phyloP scores from a whole-genome alignment of 2,113 vertebrate species.

The Puma concolor region DNA sequence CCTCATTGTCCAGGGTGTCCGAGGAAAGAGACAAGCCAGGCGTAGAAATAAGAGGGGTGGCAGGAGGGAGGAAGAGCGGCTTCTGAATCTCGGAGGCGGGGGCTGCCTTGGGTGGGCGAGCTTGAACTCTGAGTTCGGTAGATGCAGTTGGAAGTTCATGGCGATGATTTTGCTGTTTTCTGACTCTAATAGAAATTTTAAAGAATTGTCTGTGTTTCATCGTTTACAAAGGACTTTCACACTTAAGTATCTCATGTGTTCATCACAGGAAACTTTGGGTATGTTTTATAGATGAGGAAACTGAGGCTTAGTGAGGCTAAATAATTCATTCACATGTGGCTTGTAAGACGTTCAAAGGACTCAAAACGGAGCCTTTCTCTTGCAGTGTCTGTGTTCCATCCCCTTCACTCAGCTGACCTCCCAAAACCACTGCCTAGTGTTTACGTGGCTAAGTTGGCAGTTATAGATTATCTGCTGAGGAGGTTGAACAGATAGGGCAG shows the following conservation, averaged over 20 bases:
- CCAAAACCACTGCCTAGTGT: not conserved
- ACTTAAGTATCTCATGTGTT: not conserved
- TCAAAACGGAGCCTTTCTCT: not conserved
- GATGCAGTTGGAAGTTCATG: not conserved
- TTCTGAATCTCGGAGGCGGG: not conserved
- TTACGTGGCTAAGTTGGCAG: not conserved
- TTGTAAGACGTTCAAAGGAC: not conserved
- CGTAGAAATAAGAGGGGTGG: not conserved
- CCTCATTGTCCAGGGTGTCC: not conserved
- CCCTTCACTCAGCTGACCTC: not conserved
- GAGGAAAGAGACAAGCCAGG: not conserved
- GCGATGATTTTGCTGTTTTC: not conserved
- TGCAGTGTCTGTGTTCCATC: not conserved
- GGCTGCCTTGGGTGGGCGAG: not conserved
- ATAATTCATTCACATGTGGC: not conserved
- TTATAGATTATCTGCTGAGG: not conserved
- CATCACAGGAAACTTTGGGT: not conserved
- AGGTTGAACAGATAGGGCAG: not conserved
- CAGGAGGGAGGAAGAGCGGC: not conserved
- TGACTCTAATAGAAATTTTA: not conserved
- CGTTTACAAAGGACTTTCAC: slow-evolving; percentile 8
- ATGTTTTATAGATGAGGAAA: not conserved
- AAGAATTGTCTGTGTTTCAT: not conserved
- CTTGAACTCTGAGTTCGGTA: not conserved
- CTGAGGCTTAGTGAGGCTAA: not conserved